These are phyloP conservation scores for Taeniopygia guttata DNA, from an alignment of 2,797 vertebrate genomes.

Conservation along the genomic window DNA sequence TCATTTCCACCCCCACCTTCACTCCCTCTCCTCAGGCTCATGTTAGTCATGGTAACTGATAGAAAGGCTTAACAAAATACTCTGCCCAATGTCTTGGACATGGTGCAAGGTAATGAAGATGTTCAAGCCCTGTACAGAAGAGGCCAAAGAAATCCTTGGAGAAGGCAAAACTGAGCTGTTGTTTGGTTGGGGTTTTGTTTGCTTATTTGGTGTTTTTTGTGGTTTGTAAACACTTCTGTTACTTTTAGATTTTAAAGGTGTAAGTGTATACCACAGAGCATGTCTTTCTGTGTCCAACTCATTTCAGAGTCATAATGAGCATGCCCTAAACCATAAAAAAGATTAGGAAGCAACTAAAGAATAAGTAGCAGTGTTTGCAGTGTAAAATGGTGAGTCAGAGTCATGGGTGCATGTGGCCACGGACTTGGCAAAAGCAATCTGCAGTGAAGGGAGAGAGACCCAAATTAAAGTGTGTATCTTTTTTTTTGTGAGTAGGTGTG, in stretches of 20 bases:
- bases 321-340: background rate
- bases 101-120: background rate
- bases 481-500: background rate
- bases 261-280: background rate
- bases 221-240: background rate
- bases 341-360: background rate
- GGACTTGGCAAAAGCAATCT: background rate
- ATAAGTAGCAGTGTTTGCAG: background rate
- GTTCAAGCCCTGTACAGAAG: background rate
- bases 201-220: background rate
- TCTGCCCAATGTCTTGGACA: background rate
- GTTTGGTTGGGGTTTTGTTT: background rate
- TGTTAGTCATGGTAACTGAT: background rate
- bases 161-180: background rate
- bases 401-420: background rate
- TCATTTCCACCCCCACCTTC: background rate
- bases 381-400: constrained; percentile 26
- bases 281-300: background rate
- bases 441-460: background rate
- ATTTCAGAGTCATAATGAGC: background rate
- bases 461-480: background rate
- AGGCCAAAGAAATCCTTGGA: background rate
- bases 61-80: background rate
- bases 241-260: background rate
- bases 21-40: background rate